Evolutionary conservation across 2,888 invertebrate species (phyloP).

Genomic region (Parnassius apollo): DNA sequence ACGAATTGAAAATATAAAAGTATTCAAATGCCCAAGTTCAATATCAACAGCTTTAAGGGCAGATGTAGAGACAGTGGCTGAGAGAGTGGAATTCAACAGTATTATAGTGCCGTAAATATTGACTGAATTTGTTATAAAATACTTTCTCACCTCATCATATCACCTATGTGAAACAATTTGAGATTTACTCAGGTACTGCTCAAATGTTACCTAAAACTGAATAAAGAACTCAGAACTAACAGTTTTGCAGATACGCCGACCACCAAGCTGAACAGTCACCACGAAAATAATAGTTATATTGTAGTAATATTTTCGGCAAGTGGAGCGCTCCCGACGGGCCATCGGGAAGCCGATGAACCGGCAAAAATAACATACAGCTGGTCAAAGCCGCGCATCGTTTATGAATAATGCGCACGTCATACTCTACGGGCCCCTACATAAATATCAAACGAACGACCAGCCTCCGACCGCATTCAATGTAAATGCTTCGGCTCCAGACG

Average conservation of each 20-base stretch:
- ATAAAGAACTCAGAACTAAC: too few relatives aligned
- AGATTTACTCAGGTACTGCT: too few relatives aligned
- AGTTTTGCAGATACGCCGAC: neutral
- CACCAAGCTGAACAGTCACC: neutral
- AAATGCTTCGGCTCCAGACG: slow-evolving; percentile 76
- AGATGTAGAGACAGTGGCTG: too few relatives aligned
- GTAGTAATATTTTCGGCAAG: slow-evolving; percentile 25
- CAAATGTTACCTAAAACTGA: too few relatives aligned
- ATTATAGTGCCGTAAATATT: too few relatives aligned
- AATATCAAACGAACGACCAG: slow-evolving; percentile 74
- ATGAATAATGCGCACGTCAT: slow-evolving; percentile 80
- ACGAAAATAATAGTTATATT: slow-evolving; percentile 15
- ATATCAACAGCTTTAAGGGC: too few relatives aligned
- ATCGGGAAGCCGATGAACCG: slow-evolving; percentile 66
- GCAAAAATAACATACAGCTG: slow-evolving; percentile 76
- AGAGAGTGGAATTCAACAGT: too few relatives aligned
- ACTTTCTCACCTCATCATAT: too few relatives aligned
- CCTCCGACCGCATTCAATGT: slow-evolving; percentile 79
- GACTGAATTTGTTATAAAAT: too few relatives aligned
- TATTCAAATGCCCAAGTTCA: too few relatives aligned
- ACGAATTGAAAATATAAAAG: too few relatives aligned
- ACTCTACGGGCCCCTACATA: slow-evolving; percentile 73
- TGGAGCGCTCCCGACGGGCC: slow-evolving; percentile 31
- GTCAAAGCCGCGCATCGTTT: slow-evolving; percentile 53
- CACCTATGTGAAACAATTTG: too few relatives aligned